Percentiles rank a stretch among this genome's conserved stretches.
Evolutionary conservation across 2,888 invertebrate genomes (phyloP).

Genomic region (Drosophila formosana): DNA sequence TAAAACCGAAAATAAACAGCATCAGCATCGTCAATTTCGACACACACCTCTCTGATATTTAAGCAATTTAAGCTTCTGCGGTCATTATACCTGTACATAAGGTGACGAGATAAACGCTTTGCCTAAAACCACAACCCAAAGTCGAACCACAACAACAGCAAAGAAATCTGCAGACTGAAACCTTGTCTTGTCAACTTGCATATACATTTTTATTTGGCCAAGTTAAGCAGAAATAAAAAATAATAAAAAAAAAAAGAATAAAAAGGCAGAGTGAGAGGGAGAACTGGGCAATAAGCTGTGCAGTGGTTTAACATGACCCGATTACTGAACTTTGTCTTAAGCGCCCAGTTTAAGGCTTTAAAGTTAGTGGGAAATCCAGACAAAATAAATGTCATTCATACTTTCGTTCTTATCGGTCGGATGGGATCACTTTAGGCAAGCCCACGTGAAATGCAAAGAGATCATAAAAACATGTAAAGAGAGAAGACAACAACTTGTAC

Average conservation of each 20-base stretch:
- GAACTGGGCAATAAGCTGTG: slow-evolving; percentile 37
- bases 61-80: slow-evolving; percentile 58
- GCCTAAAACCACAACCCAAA: slow-evolving; percentile 58
- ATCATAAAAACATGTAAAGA: slow-evolving; percentile 36
- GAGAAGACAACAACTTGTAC: slow-evolving; percentile 21
- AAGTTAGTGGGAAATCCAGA: slow-evolving; percentile 20
- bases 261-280: slow-evolving; percentile 22
- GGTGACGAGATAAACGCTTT: slow-evolving; percentile 61
- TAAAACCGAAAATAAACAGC: not conserved
- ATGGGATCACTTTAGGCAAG: slow-evolving; percentile 41
- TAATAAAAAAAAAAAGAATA: not conserved
- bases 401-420: slow-evolving; percentile 53
- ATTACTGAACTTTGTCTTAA: slow-evolving; percentile 45
- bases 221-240: slow-evolving; percentile 23
- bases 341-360: not conserved
- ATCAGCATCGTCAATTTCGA: slow-evolving; percentile 8
- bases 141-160: slow-evolving; percentile 17
- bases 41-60: slow-evolving; percentile 36
- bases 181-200: slow-evolving; percentile 60
- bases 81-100: slow-evolving; percentile 39
- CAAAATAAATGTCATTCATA: slow-evolving; percentile 41
- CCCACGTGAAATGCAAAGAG: slow-evolving; percentile 40
- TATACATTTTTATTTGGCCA: slow-evolving; percentile 56
- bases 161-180: slow-evolving; percentile 37
- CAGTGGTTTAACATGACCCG: slow-evolving; percentile 58